Base-by-base conservation (phyloP, 2,888 invertebrate species). In the Stenolophus ochropezus region DNA sequence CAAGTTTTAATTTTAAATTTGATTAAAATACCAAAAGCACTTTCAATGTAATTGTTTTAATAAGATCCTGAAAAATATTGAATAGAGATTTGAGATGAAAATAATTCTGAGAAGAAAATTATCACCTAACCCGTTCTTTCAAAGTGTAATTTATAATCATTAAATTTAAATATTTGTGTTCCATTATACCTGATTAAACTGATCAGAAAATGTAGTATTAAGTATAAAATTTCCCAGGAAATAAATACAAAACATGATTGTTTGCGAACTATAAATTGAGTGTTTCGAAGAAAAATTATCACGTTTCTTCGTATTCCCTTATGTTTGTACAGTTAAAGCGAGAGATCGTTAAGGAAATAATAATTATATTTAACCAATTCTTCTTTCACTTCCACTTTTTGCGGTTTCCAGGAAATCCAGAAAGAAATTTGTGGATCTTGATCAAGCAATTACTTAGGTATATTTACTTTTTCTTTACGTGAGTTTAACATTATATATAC, bases 331-430 rank as follows among this genome's bases (percentile, higher is more conserved):
- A 69, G 18, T 27, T 33, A 33, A 16, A 61, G 27, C 21, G 20
- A 69, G 42, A 33, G 65, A 69, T 69, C 65, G 33, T 69, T 69
- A 69, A 69, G 27, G 33, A 33, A 69, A 69, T 61, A 69, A 69
- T 61, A 61, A 61, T 69, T 33, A 69, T 69, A 69, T 69, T 69
- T 69, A 69, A 33, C 65, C 33, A 69, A 69, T 69, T 69, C 65
- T 69, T 69, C 65, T 69, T 69, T 33, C 65, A 69, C 65, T 27
- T 69, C 42, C 65, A 69, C 8, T 61, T 69, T 69, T 69, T 69
- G 33, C 18, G 23, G 16, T 4, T 69, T 69, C 33, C 65, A 33
- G 65, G 65, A 69, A 69, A 33, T 69, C 18, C 18, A 33, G 65
- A 69, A 69, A 69, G 65, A 33, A 69, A 69, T 69, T 69, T 69